Conservation (phyloP, 2,797 vertebrate genomes). For the Pangasius macronema region DNA sequence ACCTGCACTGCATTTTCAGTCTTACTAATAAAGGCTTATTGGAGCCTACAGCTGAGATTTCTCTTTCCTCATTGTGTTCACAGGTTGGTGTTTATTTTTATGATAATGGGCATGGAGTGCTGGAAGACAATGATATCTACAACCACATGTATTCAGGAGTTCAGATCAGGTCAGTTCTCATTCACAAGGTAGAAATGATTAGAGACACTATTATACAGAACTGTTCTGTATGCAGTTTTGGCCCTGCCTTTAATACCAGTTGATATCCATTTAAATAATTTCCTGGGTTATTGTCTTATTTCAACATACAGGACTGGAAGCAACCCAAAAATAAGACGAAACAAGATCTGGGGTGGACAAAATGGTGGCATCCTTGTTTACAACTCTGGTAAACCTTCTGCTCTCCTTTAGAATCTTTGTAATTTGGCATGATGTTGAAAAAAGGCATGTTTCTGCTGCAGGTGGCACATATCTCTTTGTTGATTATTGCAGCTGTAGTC, state of each 20-base stretch:
- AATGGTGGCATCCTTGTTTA: conserved; percentile 99
- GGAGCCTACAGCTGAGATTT: neutral
- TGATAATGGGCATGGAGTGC: conserved; percentile 96
- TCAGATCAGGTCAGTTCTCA: conserved; percentile 87
- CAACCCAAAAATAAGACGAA: conserved; percentile 97
- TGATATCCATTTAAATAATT: neutral
- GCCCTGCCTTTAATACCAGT: neutral
- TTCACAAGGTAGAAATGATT: neutral
- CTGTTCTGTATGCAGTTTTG: neutral
- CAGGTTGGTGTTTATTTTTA: conserved; percentile 99
- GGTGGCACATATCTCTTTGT: neutral
- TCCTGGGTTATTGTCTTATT: neutral
- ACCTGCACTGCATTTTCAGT: neutral
- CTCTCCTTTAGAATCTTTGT: neutral
- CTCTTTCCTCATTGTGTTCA: neutral
- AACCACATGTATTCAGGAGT: conserved; percentile 99
- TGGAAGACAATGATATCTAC: conserved; percentile 99
- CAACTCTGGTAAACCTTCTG: conserved; percentile 85
- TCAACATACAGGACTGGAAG: conserved; percentile 88
- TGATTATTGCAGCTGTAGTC: neutral
- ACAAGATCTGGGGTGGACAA: conserved; percentile 99
- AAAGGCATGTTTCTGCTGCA: neutral
- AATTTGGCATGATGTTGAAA: neutral
- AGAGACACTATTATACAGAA: neutral
- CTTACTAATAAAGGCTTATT: neutral